Evolutionary conservation across 2,113 vertebrate species (phyloP).

Genomic region (Desmodus rotundus): DNA sequence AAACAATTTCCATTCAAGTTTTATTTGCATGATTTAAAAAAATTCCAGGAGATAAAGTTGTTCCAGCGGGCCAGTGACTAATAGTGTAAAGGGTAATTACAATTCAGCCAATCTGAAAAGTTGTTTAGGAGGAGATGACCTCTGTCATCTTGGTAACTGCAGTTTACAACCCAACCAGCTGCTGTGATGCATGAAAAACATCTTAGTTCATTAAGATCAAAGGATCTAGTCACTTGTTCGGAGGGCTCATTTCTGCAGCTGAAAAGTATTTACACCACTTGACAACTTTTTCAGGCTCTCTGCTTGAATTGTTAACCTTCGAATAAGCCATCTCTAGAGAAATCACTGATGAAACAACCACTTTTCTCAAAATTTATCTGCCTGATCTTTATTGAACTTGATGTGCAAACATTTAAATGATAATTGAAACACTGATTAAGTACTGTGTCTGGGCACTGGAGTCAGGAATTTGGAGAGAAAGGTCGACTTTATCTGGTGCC

Average conservation of each 20-base stretch:
- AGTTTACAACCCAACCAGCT: constrained; percentile 59
- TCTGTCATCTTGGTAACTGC: constrained; percentile 62
- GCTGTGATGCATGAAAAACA: constrained; percentile 61
- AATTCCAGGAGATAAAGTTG: not conserved
- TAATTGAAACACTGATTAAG: constrained; percentile 79
- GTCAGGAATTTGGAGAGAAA: constrained; percentile 61
- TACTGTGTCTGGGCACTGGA: constrained; percentile 41
- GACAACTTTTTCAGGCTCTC: constrained; percentile 61
- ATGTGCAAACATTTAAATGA: constrained; percentile 79
- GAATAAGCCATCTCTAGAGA: constrained; percentile 71
- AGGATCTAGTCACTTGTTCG: constrained; percentile 65
- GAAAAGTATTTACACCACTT: constrained; percentile 74
- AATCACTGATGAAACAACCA: constrained; percentile 63
- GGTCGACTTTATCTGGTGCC: constrained; percentile 31
- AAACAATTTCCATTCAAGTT: constrained; percentile 7
- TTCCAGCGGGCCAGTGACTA: constrained; percentile 56
- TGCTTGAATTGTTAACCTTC: constrained; percentile 76
- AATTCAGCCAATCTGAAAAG: constrained; percentile 35
- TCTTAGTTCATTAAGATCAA: constrained; percentile 72
- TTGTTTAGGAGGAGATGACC: constrained; percentile 61
- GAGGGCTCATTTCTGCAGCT: constrained; percentile 51
- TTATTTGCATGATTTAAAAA: constrained; percentile 12
- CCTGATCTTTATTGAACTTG: constrained; percentile 78
- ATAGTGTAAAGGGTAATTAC: constrained; percentile 47
- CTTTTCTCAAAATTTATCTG: constrained; percentile 76